Conservation (phyloP, 35 echinoderm and acorn worm genomes). For the Hemicentrotus pulcherrimus region DNA sequence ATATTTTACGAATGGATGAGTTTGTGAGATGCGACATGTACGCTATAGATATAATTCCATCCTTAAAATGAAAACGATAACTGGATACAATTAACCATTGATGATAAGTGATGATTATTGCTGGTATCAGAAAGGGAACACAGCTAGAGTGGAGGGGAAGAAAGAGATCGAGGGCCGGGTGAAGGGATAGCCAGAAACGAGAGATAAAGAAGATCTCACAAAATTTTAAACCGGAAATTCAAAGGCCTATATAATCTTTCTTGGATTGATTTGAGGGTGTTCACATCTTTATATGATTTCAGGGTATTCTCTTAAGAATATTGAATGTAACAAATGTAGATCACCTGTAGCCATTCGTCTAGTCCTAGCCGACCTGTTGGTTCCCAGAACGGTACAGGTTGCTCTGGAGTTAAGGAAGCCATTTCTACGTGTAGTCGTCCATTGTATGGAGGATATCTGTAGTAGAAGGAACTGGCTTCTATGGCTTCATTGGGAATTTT, state of each 20-base stretch:
- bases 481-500: slow-evolving; percentile 30
- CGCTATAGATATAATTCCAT: too few species aligned
- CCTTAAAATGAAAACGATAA: too few species aligned
- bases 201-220: too few species aligned
- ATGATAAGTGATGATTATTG: too few species aligned
- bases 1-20: too few species aligned
- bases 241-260: background rate
- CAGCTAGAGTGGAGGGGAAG: too few species aligned
- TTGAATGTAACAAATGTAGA: background rate
- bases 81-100: too few species aligned
- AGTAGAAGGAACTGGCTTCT: background rate
- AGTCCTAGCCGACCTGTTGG: background rate
- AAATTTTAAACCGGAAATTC: too few species aligned
- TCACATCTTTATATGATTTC: background rate
- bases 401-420: background rate
- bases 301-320: background rate
- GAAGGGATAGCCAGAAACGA: too few species aligned
- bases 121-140: too few species aligned
- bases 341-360: slow-evolving; percentile 36
- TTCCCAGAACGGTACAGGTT: slow-evolving; percentile 11
- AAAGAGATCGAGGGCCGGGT: too few species aligned
- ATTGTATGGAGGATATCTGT: background rate
- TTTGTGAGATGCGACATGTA: too few species aligned
- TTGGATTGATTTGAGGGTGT: background rate
- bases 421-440: slow-evolving; percentile 4